These are phyloP conservation scores for Benthosema pterotum DNA, from an alignment of 2,797 vertebrate genomes.

Conservation along the genomic window DNA sequence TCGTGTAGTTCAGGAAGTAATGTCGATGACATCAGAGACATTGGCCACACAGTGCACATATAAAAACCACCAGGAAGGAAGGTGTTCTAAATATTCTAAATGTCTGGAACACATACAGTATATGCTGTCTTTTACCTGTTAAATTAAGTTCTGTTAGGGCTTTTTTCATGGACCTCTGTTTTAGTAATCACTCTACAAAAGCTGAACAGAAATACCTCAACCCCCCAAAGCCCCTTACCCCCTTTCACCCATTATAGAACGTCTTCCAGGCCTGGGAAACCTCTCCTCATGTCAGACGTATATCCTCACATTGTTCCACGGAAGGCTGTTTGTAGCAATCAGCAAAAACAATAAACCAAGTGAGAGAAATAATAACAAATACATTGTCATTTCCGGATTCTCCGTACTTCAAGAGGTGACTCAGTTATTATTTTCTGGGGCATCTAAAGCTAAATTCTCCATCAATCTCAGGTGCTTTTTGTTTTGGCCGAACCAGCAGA, in stretches of 20 bases:
- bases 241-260: constrained; percentile 54
- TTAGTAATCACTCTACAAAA: constrained; percentile 26
- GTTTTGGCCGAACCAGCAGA: constrained; percentile 36
- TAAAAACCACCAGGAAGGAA: too few species aligned
- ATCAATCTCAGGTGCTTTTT: constrained; percentile 31
- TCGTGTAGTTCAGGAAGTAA: too few species aligned
- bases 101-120: too few species aligned
- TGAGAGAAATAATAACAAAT: constrained; percentile 47
- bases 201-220: constrained; percentile 21
- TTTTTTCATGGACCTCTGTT: constrained; percentile 40
- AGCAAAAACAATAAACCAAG: constrained; percentile 63
- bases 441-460: constrained; percentile 9
- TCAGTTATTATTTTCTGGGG: background rate
- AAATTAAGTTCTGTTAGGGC: constrained; percentile 3
- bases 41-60: too few species aligned
- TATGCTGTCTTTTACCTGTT: constrained; percentile 24
- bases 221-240: constrained; percentile 1
- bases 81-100: too few species aligned
- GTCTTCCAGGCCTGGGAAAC: constrained; percentile 53
- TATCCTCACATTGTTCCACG: constrained; percentile 76
- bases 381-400: constrained; percentile 31
- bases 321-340: constrained; percentile 43
- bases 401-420: constrained; percentile 15
- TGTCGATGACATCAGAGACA: too few species aligned
- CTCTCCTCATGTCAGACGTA: constrained; percentile 45